A percentile compares a stretch with the other conserved stretches of the same genome.
phyloP scores from a whole-genome alignment of 2,888 invertebrate genomes.

The Macaria liturata region DNA sequence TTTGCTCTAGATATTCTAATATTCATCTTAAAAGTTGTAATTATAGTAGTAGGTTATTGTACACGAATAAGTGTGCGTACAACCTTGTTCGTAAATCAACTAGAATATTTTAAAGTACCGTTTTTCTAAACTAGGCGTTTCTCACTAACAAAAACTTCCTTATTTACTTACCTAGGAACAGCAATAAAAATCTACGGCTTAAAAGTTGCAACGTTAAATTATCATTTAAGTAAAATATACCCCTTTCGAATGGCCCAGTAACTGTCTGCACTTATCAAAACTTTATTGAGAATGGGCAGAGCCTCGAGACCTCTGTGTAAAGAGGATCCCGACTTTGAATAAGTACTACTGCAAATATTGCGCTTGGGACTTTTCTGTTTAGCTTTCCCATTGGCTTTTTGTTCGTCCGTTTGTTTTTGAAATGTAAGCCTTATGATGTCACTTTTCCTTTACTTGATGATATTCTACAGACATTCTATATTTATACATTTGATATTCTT shows the following conservation, averaged over 20 bases:
- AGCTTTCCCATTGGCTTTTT: constrained; percentile 30
- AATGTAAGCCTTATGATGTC: too few species aligned
- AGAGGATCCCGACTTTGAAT: constrained; percentile 38
- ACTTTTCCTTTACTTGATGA: too few species aligned
- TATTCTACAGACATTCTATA: too few species aligned
- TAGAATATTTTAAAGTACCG: too few species aligned
- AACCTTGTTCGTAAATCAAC: too few species aligned
- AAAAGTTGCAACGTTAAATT: constrained; percentile 18
- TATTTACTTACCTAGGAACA: constrained; percentile 1
- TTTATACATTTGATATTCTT: too few species aligned
- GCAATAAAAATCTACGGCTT: constrained; percentile 7
- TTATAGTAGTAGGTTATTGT: too few species aligned
- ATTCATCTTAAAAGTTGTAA: too few species aligned
- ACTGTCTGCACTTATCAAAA: constrained; percentile 30
- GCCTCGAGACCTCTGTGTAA: constrained; percentile 27
- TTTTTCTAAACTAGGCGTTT: too few species aligned
- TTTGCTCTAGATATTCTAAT: too few species aligned
- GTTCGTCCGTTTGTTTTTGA: constrained; percentile 25
- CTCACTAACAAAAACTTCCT: neutral
- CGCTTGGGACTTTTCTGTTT: constrained; percentile 38
- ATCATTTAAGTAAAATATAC: constrained; percentile 14
- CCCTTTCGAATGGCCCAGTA: constrained; percentile 17
- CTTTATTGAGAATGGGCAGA: constrained; percentile 30
- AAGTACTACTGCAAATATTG: constrained; percentile 46
- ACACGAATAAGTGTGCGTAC: too few species aligned